Conservation (phyloP, 92 coral and sea anemone species). For the Pocillopora meandrina region DNA sequence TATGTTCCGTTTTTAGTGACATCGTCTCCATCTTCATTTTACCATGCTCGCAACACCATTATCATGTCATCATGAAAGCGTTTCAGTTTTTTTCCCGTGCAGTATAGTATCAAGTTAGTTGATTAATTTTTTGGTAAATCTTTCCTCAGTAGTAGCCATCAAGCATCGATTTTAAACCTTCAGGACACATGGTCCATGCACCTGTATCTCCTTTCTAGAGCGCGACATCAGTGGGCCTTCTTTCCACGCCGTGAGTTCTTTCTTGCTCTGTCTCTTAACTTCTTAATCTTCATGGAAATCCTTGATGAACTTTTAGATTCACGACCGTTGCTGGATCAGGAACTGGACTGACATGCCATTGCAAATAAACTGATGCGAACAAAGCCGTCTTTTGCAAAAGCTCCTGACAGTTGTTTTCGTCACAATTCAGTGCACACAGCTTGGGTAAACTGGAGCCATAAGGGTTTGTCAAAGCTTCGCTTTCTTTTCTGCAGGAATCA, state of each 20-base stretch:
- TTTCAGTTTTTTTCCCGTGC: not conserved
- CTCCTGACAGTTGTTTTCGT: slow-evolving; percentile 51
- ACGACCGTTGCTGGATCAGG: slow-evolving; percentile 37
- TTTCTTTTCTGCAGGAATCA: slow-evolving; percentile 33
- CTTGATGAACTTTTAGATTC: slow-evolving; percentile 29
- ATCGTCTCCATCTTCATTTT: not conserved
- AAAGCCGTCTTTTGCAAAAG: slow-evolving; percentile 40
- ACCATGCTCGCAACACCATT: not conserved
- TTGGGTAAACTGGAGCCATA: slow-evolving; percentile 44
- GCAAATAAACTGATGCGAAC: slow-evolving; percentile 46
- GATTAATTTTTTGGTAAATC: not conserved
- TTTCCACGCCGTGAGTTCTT: not conserved
- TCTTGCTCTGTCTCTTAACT: not conserved
- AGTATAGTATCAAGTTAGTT: not conserved
- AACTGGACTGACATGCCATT: slow-evolving; percentile 28
- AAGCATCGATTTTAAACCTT: slow-evolving; percentile 39
- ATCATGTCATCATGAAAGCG: too few relatives aligned
- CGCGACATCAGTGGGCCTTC: not conserved
- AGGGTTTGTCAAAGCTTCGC: slow-evolving; percentile 36
- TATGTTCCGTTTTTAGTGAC: not conserved
- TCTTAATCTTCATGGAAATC: slow-evolving; percentile 12
- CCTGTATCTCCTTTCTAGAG: not conserved
- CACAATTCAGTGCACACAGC: slow-evolving; percentile 40
- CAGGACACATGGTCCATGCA: slow-evolving; percentile 25
- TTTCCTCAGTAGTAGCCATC: slow-evolving; percentile 46